phyloP scores from a whole-genome alignment of 1,140 invertebrate species.

The Mycetomoellerius zeteki region DNA sequence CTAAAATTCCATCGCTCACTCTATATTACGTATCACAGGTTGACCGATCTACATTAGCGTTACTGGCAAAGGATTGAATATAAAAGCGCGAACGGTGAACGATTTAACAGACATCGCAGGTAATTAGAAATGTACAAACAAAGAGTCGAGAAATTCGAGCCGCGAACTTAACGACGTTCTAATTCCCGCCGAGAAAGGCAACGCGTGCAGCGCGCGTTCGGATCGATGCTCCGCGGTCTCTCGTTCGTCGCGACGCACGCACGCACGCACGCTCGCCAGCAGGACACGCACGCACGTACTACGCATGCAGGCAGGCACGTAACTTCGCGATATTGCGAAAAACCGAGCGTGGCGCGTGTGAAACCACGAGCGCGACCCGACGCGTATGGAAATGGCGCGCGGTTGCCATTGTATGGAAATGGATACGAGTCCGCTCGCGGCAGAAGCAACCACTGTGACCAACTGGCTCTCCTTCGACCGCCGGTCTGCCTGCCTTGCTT shows the following conservation, averaged over 20 bases:
- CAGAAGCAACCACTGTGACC: constrained; percentile 84
- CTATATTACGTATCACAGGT: neutral
- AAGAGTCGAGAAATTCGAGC: constrained; percentile 46
- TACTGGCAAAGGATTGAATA: neutral
- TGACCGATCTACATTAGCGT: neutral
- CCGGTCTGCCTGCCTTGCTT: constrained; percentile 54
- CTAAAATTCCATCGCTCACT: neutral
- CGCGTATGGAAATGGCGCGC: constrained; percentile 84
- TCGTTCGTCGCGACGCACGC: constrained; percentile 45
- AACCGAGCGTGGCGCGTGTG: constrained; percentile 81
- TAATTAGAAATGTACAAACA: constrained; percentile 32
- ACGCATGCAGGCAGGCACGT: constrained; percentile 30
- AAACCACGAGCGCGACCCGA: constrained; percentile 80
- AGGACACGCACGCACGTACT: constrained; percentile 28
- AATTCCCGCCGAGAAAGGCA: constrained; percentile 55
- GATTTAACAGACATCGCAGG: neutral
- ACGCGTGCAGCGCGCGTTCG: constrained; percentile 10
- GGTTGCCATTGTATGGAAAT: constrained; percentile 79
- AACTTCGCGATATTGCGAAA: constrained; percentile 68
- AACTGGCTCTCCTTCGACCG: constrained; percentile 76
- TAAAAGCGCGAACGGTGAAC: constrained; percentile 5
- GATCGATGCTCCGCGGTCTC: constrained; percentile 54
- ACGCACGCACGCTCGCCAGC: constrained; percentile 28
- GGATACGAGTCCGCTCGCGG: constrained; percentile 73
- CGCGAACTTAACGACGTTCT: constrained; percentile 45